Conservation (phyloP, 2,888 invertebrate genomes). For the Pristionchus entomophagus region DNA sequence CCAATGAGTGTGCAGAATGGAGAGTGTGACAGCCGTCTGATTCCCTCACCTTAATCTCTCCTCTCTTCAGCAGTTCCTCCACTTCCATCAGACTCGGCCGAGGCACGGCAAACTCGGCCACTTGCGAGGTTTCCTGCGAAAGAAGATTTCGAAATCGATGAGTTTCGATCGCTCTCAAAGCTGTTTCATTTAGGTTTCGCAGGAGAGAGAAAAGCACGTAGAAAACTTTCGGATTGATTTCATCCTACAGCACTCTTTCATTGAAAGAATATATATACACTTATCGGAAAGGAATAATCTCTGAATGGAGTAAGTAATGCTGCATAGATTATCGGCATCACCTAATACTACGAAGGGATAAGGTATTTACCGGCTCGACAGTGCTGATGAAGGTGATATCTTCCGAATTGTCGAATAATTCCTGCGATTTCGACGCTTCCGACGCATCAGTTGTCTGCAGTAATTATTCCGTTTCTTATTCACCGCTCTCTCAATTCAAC, state of each 20-base stretch:
- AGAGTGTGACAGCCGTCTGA: too few relatives aligned
- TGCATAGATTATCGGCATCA: too few relatives aligned
- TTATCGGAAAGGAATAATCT: neutral
- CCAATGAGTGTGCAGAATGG: too few relatives aligned
- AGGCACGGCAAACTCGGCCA: conserved; percentile 19
- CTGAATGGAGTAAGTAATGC: too few relatives aligned
- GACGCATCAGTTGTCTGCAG: neutral
- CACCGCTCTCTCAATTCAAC: neutral
- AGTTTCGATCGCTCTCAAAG: too few relatives aligned
- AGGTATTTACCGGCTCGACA: neutral
- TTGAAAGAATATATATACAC: too few relatives aligned
- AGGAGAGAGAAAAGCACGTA: too few relatives aligned
- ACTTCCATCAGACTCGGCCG: conserved; percentile 10
- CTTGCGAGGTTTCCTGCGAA: neutral
- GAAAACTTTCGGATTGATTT: too few relatives aligned
- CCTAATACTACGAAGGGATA: too few relatives aligned
- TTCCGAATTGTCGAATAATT: conserved; percentile 35
- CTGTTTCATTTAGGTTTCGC: neutral
- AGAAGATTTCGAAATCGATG: too few relatives aligned
- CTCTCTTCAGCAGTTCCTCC: neutral
- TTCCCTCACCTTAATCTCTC: conserved; percentile 1
- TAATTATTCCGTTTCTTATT: neutral
- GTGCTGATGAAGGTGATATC: conserved; percentile 14
- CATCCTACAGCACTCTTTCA: too few relatives aligned
- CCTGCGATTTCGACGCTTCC: conserved; percentile 4